Evolutionary conservation across 2,888 invertebrate genomes (phyloP).

Genomic region (Thera obeliscata): DNA sequence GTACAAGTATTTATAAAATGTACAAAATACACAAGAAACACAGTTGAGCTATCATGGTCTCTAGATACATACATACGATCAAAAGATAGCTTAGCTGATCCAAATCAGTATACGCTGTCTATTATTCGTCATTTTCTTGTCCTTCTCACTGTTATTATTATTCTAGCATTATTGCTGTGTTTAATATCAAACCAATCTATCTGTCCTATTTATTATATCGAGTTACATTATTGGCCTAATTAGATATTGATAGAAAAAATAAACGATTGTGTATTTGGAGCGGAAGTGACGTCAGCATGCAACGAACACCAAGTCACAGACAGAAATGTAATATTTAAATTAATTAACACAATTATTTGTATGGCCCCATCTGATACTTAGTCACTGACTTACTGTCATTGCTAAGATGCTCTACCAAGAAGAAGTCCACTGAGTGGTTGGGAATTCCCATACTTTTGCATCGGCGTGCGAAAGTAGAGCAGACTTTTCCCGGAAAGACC

Average conservation of each 20-base stretch:
- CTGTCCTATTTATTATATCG: no score
- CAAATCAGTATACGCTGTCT: no score
- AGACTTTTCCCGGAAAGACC: neutral
- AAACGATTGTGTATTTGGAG: conserved; percentile 5
- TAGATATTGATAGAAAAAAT: neutral
- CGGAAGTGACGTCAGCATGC: conserved; percentile 21
- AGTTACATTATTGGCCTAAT: neutral
- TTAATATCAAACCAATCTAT: no score
- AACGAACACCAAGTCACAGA: no score
- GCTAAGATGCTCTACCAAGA: neutral
- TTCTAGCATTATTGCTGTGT: no score
- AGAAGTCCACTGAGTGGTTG: conserved; percentile 1
- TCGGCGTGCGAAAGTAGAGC: neutral
- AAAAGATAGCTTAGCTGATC: no score
- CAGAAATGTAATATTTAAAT: conserved; percentile 13
- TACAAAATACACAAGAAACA: no score
- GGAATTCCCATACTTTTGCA: conserved; percentile 11
- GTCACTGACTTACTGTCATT: conserved; percentile 15
- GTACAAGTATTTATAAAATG: no score
- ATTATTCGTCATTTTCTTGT: no score
- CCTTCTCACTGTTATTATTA: no score
- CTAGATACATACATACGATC: no score
- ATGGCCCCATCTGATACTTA: neutral
- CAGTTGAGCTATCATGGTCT: no score
- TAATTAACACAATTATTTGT: conserved; percentile 1